These are phyloP conservation scores for Dryoscopus gambensis DNA, from an alignment of 2,113 vertebrate species.

Conservation along the genomic window DNA sequence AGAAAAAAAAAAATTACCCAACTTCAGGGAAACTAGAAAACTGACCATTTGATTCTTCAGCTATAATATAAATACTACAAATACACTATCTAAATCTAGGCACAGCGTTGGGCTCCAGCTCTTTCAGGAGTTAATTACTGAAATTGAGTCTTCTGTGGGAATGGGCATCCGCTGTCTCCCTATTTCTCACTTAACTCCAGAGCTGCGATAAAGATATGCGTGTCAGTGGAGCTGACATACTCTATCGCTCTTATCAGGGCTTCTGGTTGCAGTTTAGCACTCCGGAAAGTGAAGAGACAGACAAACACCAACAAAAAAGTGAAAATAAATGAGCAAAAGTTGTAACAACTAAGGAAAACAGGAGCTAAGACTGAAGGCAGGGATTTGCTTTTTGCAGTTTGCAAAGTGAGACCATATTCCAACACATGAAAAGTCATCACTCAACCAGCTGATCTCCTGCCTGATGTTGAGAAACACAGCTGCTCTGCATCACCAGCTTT, in stretches of 20 bases:
- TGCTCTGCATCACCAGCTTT: neutral
- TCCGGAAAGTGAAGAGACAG: neutral
- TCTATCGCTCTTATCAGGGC: neutral
- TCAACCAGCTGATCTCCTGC: neutral
- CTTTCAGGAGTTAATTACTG: neutral
- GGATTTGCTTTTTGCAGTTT: neutral
- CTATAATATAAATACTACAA: neutral
- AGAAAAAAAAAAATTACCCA: neutral
- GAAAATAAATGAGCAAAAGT: neutral
- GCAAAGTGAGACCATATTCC: neutral
- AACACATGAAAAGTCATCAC: neutral
- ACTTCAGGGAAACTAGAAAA: neutral
- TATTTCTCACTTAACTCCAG: neutral
- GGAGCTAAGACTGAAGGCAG: neutral
- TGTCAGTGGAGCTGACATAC: neutral
- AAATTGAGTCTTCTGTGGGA: neutral
- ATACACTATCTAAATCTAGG: neutral
- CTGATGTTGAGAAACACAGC: neutral
- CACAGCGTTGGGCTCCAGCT: neutral
- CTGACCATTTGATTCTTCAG: neutral
- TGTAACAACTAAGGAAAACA: neutral
- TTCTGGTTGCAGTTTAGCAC: neutral
- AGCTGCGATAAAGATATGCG: neutral
- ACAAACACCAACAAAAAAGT: neutral
- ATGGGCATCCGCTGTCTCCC: neutral